phyloP scores from a whole-genome alignment of 2,113 vertebrate genomes.

The Cyanocitta stelleri region DNA sequence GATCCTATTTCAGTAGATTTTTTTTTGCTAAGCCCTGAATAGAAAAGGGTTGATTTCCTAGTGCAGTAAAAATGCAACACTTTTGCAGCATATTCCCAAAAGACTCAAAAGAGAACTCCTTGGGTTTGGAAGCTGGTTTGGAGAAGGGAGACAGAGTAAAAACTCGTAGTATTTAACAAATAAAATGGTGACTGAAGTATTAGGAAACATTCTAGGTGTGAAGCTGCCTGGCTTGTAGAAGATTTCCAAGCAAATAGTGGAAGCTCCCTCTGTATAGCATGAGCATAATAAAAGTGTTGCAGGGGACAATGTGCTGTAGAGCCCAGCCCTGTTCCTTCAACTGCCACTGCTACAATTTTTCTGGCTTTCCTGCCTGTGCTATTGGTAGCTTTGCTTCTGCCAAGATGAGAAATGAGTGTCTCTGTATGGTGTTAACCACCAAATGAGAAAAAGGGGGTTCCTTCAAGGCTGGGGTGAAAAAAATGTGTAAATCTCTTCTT shows the following conservation, averaged over 20 bases:
- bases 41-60: not conserved
- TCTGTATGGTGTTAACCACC: not conserved
- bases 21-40: not conserved
- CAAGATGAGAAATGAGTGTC: fast-evolving
- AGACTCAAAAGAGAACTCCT: not conserved
- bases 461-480: not conserved
- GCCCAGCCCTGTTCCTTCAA: not conserved
- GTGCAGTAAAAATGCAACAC: not conserved
- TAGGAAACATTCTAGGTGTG: not conserved
- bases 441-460: not conserved
- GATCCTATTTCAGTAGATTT: not conserved
- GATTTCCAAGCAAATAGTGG: not conserved
- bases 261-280: not conserved
- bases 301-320: not conserved
- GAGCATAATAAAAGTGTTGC: not conserved
- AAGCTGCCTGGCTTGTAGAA: not conserved
- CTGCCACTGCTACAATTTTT: not conserved
- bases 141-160: not conserved
- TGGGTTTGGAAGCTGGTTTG: not conserved
- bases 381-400: not conserved
- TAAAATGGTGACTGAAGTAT: not conserved
- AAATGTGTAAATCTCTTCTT: not conserved
- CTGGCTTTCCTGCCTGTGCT: not conserved
- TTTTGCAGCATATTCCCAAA: not conserved
- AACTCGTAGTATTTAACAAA: not conserved